Base-by-base conservation (phyloP, 2,113 vertebrate genomes). In the Neoarius graeffei region DNA sequence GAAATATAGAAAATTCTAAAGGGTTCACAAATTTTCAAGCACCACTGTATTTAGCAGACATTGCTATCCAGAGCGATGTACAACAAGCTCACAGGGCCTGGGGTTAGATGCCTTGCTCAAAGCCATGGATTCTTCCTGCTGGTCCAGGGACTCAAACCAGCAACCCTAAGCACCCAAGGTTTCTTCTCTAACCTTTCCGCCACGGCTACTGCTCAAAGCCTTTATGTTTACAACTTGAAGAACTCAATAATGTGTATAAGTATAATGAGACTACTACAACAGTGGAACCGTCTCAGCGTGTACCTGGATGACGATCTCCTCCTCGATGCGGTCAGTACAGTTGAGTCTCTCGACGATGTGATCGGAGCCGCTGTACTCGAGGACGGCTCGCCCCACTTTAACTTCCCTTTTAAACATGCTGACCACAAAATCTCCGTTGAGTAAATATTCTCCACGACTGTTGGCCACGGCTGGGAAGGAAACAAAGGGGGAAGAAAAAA, bases 351-450 rank as follows among this genome's bases (percentile, higher is more conserved):
- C 98, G 19, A 98, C 85, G 1, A 95, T 82, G 52, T 97, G 96
- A 94, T 99, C 97, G 0, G 98, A 99, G 48, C 98, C 98, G 0
- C 97, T 99, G 95, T 99, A 99, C 90, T 99, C 98, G 3, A 99
- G 96, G 87, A 99, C 88, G n/a, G 96, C 95, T 77, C 95, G 97
- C 88, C 97, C 97, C 85, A 99, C 93, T 92, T 96, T 98, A 91
- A 99, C 97, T 97, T 99, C 98, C 96, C 96, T 98, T 97, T 99
- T 99, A 94, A 99, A 98, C 98, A 99, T 99, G 90, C 97, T 98
- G 95, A 99, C 98, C 89, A 99, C 97, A 92, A 98, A 99, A 92
- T 99, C 96, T 91, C 98, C 98, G 87, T 99, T 99, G 77, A 99
- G 96, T 93, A 99, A 96, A 95, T 97, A 99, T 93, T 98, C 98